These are phyloP conservation scores for Urosaurus nigricauda DNA, from an alignment of 2,797 vertebrate genomes.

Conservation along the genomic window DNA sequence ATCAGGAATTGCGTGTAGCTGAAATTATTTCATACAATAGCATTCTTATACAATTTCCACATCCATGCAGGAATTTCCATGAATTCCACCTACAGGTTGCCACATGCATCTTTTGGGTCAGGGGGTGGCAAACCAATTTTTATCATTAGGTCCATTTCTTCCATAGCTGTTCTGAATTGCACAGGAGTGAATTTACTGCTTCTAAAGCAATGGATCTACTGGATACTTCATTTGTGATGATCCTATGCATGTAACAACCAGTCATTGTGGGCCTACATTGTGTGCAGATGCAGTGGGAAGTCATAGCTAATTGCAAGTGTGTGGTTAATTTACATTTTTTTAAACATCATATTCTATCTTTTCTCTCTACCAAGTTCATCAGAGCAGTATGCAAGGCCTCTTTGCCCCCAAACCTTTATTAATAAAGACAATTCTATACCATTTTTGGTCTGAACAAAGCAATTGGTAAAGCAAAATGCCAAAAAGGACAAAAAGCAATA, in stretches of 20 bases:
- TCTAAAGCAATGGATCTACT: too few relatives aligned
- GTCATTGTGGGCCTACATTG: not conserved
- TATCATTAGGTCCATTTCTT: too few relatives aligned
- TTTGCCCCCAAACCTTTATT: not conserved
- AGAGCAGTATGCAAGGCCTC: not conserved
- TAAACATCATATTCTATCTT: not conserved
- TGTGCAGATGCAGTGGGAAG: not conserved
- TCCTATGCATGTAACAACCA: too few relatives aligned
- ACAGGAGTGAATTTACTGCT: too few relatives aligned
- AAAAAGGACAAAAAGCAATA: not conserved
- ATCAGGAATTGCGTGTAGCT: not conserved
- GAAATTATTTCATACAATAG: not conserved
- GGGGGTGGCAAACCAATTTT: too few relatives aligned
- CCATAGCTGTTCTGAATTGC: too few relatives aligned
- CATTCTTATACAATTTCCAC: not conserved
- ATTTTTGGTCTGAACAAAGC: not conserved
- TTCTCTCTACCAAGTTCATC: not conserved
- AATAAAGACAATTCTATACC: not conserved
- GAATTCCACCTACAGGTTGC: not conserved
- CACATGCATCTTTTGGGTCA: too few relatives aligned
- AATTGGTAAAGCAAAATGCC: not conserved
- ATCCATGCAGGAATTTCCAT: not conserved
- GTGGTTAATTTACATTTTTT: not conserved
- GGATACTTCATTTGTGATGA: not conserved
- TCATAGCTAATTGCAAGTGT: not conserved